Conservation (phyloP, 2,888 invertebrate species). For the Alloscopus bannaensis region DNA sequence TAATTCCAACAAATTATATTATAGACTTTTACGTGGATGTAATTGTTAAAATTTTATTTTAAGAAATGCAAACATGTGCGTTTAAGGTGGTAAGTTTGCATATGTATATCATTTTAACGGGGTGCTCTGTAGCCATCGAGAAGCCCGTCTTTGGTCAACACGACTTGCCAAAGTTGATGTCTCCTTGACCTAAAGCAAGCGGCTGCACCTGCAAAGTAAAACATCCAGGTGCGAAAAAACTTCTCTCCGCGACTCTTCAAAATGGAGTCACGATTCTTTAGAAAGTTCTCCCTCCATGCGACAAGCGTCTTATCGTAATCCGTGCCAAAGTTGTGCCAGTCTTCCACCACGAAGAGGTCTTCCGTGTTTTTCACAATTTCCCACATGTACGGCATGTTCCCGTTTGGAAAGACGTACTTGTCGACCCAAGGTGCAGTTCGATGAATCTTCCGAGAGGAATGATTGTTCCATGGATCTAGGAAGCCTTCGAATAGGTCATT, state of each 20-base stretch:
- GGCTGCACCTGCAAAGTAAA: constrained; percentile 52
- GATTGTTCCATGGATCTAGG: constrained; percentile 33
- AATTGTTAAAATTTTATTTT: too few species aligned
- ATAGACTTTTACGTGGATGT: too few species aligned
- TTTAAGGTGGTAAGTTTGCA: too few species aligned
- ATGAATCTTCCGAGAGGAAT: constrained; percentile 47
- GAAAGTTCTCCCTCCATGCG: constrained; percentile 57
- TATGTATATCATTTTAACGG: too few species aligned
- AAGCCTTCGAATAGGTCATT: constrained; percentile 35
- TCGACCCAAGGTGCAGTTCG: constrained; percentile 43
- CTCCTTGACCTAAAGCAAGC: constrained; percentile 60
- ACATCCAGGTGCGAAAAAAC: constrained; percentile 68
- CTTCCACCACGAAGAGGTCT: constrained; percentile 53
- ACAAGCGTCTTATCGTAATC: constrained; percentile 38
- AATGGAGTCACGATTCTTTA: constrained; percentile 32
- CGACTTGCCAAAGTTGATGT: constrained; percentile 67
- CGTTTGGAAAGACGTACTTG: constrained; percentile 49
- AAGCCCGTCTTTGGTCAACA: constrained; percentile 65
- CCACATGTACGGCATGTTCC: not conserved
- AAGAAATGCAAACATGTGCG: too few species aligned
- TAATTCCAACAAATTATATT: too few species aligned
- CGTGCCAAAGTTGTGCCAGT: constrained; percentile 53
- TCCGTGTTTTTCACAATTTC: not conserved
- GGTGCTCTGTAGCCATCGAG: too few species aligned
- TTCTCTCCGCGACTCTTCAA: constrained; percentile 42